Evolutionary conservation across 2,797 vertebrate species (phyloP), one percentile per base, ranked within the genome.

Genomic region (Silurus lanzhouensis): DNA sequence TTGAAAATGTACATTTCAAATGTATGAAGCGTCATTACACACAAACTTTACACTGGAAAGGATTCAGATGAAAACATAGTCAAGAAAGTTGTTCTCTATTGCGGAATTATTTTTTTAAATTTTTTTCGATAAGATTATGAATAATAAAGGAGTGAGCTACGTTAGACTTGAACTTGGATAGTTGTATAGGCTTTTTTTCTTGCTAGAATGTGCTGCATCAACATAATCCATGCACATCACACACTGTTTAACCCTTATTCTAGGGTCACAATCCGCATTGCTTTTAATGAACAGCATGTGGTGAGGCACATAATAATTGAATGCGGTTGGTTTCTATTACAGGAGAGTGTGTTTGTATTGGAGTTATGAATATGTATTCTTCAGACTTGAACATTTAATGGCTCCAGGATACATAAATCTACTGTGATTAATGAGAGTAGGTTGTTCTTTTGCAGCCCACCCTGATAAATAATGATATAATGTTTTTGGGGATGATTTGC

Each of bases 231-330:
- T 46, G 17, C 31, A 27, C 63, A 46, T 60, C 58, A n/a, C 60
- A 15, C 44, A 44, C 9, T 67, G 61, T 82, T 85, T 82, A 85
- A 48, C 68, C 12, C 9, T 81, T 66, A 81, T 74, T 20, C 71
- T 27, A 19, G n/a, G 63, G 55, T 70, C 63, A 86, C 46, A 68
- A 76, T n/a, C 31, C 74, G 48, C 64, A 70, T 71, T 52, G 19
- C 64, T 63, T 58, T 25, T 38, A 83, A 70, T 63, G 25, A 83
- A 55, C 55, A 79, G 57, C 57, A 71, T 64, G 48, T 77, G 52
- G 48, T 52, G 55, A 70, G 61, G 61, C 58, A 71, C 71, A 71
- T 19, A 44, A 7, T 46, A 48, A 83, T 70, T 83, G 27, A 81
- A 52, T 20, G 27, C 1, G 8, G 8, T 6, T 67, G 8, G 5